Percentiles rank a stretch among this genome's conserved stretches.
phyloP scores from a whole-genome alignment of 2,113 vertebrate genomes.

The Mirounga angustirostris region DNA sequence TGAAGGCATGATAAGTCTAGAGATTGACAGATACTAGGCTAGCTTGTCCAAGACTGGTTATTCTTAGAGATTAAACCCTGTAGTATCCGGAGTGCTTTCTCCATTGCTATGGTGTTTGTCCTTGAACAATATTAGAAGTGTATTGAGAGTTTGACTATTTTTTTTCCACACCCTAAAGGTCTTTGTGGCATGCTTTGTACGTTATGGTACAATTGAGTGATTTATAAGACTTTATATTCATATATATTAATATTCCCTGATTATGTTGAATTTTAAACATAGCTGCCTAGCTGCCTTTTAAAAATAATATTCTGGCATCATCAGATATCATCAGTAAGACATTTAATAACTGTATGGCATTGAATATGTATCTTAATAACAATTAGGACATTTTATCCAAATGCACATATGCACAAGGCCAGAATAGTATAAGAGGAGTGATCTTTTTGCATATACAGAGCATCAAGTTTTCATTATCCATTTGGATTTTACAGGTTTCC shows the following conservation, averaged over 20 bases:
- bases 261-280: conserved; percentile 20
- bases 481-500: conserved; percentile 32
- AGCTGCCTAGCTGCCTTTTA: not conserved
- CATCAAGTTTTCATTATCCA: not conserved
- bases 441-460: conserved; percentile 14
- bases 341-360: not conserved
- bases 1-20: not conserved
- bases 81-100: not conserved
- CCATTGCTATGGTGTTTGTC: not conserved
- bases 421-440: not conserved
- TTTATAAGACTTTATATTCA: not conserved
- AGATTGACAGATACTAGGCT: not conserved
- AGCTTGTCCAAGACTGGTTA: not conserved
- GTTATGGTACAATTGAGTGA: not conserved
- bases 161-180: not conserved
- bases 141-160: not conserved
- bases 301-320: conserved; percentile 34
- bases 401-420: not conserved
- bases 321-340: not conserved
- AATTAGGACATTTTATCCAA: conserved; percentile 29
- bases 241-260: conserved; percentile 22
- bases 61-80: not conserved
- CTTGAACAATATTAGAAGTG: conserved; percentile 14
- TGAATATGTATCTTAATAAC: not conserved
- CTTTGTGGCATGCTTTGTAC: not conserved